Base-by-base conservation (phyloP, 2,797 vertebrate genomes). In the Geotrypetes seraphini region DNA sequence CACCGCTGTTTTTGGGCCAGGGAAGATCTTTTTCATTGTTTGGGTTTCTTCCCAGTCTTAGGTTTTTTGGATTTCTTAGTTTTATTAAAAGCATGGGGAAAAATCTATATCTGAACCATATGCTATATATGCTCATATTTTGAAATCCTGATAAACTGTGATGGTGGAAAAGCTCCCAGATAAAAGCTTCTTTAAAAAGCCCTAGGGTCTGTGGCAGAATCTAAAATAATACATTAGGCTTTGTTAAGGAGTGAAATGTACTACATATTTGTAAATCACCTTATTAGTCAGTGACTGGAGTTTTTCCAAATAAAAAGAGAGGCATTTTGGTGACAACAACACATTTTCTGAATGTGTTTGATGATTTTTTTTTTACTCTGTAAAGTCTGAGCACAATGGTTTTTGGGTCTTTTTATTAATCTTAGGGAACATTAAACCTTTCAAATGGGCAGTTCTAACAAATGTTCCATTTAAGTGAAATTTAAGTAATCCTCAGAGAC, bases 181-280 rank as follows among this genome's bases (percentile, higher is more conserved):
- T 43, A 50, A 60, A 57, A 66, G 8, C 31, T 57, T 60, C 42
- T 57, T 60, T 23, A 53, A 36, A 22, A 58, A 50, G 10, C 30
- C 41, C n/a, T n/a, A 32, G 4, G 33, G 23, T 6, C 27, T 47
- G 14, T 30, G 28, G 16, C 32, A 21, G 19, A 45, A 47, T 45
- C 13, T 45, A 39, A 60, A 24, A 3, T 7, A 57, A 46, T 60
- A 18, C 26, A 46, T 48, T 57, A 50, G 35, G 33, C 44, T 58
- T 36, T 50, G 37, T 40, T 49, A 51, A 47, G 50, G 19, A 37
- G 42, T 57, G 46, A 60, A 50, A 33, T 40, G 31, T 7, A 21
- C 12, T 16, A 34, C 5, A 55, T 33, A 36, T 57, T 12, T 36
- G 60, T 53, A 70, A 57, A 58, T 59, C 46, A 43, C 11, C 38